Percentiles rank a stretch among this genome's conserved stretches.
Evolutionary conservation across 1,140 invertebrate genomes (phyloP).

Genomic region (Rhopalosiphum padi): DNA sequence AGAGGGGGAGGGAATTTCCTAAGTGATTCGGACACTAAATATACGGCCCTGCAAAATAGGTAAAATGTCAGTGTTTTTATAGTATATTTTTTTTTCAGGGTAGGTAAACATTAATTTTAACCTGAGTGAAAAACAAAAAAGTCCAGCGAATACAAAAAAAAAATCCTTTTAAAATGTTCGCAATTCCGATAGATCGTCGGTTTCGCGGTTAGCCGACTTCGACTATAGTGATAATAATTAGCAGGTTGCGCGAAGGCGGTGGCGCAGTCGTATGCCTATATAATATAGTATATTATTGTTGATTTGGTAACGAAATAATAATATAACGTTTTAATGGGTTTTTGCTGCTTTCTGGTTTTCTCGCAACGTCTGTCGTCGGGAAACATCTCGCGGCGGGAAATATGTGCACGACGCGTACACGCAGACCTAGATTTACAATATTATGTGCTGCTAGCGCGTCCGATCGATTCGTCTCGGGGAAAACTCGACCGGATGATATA

Average conservation of each 20-base stretch:
- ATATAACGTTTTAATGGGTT: background rate
- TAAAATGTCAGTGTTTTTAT: background rate
- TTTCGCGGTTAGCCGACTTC: background rate
- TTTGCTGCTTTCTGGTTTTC: constrained; percentile 21
- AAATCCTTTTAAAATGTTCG: background rate
- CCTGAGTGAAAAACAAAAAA: background rate
- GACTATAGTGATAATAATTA: background rate
- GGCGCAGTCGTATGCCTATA: background rate
- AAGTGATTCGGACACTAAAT: background rate
- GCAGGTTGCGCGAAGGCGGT: background rate
- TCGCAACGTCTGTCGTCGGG: background rate
- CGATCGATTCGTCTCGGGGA: constrained; percentile 38
- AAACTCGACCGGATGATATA: constrained; percentile 37
- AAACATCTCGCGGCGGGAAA: constrained; percentile 9
- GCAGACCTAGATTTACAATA: background rate
- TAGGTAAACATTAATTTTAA: background rate
- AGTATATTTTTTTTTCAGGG: background rate
- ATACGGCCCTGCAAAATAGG: background rate
- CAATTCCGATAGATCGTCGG: background rate
- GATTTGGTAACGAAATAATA: background rate
- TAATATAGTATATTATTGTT: background rate
- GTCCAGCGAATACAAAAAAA: background rate
- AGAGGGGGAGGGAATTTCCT: background rate
- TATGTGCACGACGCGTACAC: background rate
- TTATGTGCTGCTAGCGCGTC: background rate